Conservation (phyloP, 2,797 vertebrate genomes). For the Carduelis carduelis region DNA sequence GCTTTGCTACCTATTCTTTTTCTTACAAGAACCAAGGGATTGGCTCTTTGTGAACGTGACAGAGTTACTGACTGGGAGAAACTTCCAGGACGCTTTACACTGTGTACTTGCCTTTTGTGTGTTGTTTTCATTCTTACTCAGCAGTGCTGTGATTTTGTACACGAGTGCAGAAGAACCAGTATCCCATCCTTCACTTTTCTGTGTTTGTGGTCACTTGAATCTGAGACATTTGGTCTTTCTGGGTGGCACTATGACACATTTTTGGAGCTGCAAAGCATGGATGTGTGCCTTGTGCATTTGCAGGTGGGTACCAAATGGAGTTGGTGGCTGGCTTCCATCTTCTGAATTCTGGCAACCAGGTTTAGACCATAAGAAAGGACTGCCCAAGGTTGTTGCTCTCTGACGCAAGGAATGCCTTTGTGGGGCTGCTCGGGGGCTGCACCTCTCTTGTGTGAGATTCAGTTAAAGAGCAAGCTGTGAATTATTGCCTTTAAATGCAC, state of each 20-base stretch:
- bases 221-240: background rate
- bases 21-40: background rate
- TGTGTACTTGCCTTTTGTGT: fast-evolving
- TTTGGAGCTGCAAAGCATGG: background rate
- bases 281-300: background rate
- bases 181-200: fast-evolving
- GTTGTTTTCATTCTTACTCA: background rate
- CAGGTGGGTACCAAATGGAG: background rate
- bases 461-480: background rate
- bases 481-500: slow-evolving; percentile 46
- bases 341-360: background rate
- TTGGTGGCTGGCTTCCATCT: background rate
- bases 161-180: background rate
- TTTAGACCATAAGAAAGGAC: background rate
- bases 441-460: background rate
- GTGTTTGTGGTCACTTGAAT: background rate
- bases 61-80: background rate
- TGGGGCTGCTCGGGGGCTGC: background rate
- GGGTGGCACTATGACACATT: background rate
- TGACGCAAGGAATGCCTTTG: background rate
- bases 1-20: background rate
- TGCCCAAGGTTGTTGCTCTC: background rate
- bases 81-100: background rate
- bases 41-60: background rate
- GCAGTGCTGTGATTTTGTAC: background rate